Evolutionary conservation across 2,888 invertebrate species (phyloP).

Genomic region (Epinotia bilunana): DNA sequence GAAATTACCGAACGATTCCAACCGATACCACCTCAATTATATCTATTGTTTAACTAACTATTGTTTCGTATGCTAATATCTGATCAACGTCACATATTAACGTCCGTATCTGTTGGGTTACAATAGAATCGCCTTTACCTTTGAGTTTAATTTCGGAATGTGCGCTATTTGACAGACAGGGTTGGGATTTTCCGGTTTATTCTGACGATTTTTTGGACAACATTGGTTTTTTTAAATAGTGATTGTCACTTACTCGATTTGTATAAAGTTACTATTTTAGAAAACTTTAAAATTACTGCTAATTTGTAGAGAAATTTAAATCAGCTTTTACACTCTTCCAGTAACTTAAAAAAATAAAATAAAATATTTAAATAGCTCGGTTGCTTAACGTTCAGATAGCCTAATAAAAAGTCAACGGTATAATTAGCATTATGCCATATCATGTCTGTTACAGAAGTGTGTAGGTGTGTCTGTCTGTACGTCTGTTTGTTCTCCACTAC

Average conservation of each 20-base stretch:
- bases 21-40: constrained; percentile 55
- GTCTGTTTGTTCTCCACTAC: constrained; percentile 38
- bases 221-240: neutral
- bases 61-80: constrained; percentile 50
- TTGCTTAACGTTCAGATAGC: constrained; percentile 17
- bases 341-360: neutral
- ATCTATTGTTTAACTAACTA: constrained; percentile 61
- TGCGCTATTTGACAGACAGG: constrained; percentile 2
- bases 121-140: constrained; percentile 15
- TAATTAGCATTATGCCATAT: constrained; percentile 37
- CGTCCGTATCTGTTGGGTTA: constrained; percentile 20
- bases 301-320: too few relatives aligned
- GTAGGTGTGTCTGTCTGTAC: constrained; percentile 34
- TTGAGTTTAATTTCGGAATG: constrained; percentile 24
- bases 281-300: too few relatives aligned
- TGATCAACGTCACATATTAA: constrained; percentile 40
- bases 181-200: neutral
- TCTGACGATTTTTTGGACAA: neutral
- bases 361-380: neutral
- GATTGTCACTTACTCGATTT: too few relatives aligned
- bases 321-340: too few relatives aligned
- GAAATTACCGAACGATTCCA: constrained; percentile 45
- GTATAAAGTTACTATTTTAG: too few relatives aligned
- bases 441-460: constrained; percentile 28
- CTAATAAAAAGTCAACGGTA: constrained; percentile 16